These are phyloP conservation scores for Drosophila neonasuta DNA, from an alignment of 2,888 invertebrate species.

Conservation along the genomic window DNA sequence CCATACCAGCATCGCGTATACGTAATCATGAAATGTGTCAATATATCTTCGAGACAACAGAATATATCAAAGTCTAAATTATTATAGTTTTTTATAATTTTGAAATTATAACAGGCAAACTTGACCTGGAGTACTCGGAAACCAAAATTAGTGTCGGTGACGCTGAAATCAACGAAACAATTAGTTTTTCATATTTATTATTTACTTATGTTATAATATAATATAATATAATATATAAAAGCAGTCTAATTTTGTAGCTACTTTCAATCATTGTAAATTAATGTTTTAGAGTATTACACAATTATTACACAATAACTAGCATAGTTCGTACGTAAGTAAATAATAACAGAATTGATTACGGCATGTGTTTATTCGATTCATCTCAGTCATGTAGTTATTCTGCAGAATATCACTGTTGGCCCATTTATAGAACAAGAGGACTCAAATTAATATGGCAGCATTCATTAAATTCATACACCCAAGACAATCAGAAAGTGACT, in stretches of 20 bases:
- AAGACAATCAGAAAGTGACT: constrained; percentile 33
- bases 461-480: constrained; percentile 37
- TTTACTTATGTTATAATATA: background rate
- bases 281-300: constrained; percentile 36
- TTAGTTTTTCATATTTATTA: background rate
- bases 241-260: background rate
- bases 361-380: background rate
- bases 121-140: background rate
- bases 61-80: background rate
- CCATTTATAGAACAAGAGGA: background rate
- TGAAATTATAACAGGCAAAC: background rate
- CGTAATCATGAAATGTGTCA: background rate
- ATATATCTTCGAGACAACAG: background rate
- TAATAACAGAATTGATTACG: background rate
- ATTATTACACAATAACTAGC: constrained; percentile 37
- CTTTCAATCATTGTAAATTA: background rate
- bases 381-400: background rate
- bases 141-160: constrained; percentile 6
- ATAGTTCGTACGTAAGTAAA: background rate
- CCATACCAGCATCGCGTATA: no score
- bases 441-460: constrained; percentile 20
- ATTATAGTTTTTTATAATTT: background rate
- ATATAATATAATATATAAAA: background rate
- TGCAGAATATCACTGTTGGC: background rate
- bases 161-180: constrained; percentile 23